Evolutionary conservation across 1,140 invertebrate species (phyloP).

Genomic region (Bombus haemorrhoidalis): DNA sequence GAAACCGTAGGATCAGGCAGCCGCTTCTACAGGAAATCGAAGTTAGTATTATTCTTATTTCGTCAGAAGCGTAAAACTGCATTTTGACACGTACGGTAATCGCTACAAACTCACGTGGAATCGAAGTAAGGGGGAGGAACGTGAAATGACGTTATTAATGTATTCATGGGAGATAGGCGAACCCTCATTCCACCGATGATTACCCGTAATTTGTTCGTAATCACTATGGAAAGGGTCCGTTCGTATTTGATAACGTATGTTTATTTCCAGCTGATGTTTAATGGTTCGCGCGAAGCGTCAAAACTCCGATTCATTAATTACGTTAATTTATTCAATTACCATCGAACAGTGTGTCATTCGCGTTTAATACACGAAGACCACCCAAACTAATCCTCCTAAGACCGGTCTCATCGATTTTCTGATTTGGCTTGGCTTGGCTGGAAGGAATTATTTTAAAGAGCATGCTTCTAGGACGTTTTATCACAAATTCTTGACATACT

Average conservation of each 20-base stretch:
- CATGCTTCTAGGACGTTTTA: background rate
- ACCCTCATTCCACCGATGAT: slow-evolving; percentile 71
- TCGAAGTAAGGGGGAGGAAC: background rate
- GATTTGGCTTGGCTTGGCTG: background rate
- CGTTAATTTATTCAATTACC: slow-evolving; percentile 1
- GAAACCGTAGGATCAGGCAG: background rate
- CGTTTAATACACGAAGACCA: background rate
- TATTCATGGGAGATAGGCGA: slow-evolving; percentile 72
- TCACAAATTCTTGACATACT: background rate
- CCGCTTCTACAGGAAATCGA: background rate
- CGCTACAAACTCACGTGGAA: slow-evolving; percentile 57
- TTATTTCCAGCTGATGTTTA: slow-evolving; percentile 41
- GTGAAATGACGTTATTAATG: slow-evolving; percentile 74
- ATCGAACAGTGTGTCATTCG: background rate
- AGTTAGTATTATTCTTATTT: background rate
- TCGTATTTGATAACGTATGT: slow-evolving; percentile 64
- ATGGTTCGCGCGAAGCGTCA: background rate
- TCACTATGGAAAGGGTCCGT: slow-evolving; percentile 67
- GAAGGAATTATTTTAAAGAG: background rate
- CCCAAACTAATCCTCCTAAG: background rate
- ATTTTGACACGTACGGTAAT: slow-evolving; percentile 74
- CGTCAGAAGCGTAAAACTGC: slow-evolving; percentile 53
- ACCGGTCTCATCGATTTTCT: background rate
- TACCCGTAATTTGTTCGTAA: slow-evolving; percentile 74
- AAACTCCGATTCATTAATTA: background rate